Base-by-base conservation (phyloP, 2,888 invertebrate species). In the Agonum fuliginosum region DNA sequence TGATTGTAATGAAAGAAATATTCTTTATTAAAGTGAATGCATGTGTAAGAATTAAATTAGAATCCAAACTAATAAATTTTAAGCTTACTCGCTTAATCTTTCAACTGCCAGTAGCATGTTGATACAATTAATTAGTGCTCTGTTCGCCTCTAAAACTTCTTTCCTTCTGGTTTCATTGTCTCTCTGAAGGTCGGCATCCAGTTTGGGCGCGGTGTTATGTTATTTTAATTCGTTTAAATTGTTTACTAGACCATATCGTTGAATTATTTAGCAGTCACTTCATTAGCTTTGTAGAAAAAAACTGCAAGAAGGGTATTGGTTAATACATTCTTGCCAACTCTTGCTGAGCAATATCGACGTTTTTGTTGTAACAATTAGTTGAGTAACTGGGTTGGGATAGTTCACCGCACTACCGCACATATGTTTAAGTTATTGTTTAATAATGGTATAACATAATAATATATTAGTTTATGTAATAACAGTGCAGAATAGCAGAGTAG, bases 401-500 rank as follows among this genome's bases (percentile, higher is more conserved):
- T 30, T 30, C 8, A 5, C 3, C 30, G n/a, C n/a, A n/a, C n/a
- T n/a, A n/a, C n/a, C 8, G 30, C 30, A 30, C 41, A 2, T 41
- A n/a, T 27, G 27, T 46, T 46, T 46, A 12, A 12, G 1, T 46
- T 46, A 46, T 46, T 17, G 17, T 46, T 46, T 46, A 46, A 46
- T 20, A 17, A 14, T 46, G 17, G 46, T 8, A 8, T 46, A 46
- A 46, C 46, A 17, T 46, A 46, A 12, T 12, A 46, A 46, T 12
- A 46, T 46, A 46, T 46, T 46, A 1, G 17, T 46, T 46, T 46
- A 54, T 54, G 54, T 54, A 54, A 54, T 54, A 22, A 54, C 14
- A 22, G 24, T 1, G 6, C 6, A 54, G n/a, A n/a, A n/a, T n/a
- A n/a, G n/a, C n/a, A n/a, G n/a, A n/a, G n/a, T n/a, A n/a, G n/a